Conservation (phyloP, 1,140 invertebrate genomes). For the Semibalanus balanoides region DNA sequence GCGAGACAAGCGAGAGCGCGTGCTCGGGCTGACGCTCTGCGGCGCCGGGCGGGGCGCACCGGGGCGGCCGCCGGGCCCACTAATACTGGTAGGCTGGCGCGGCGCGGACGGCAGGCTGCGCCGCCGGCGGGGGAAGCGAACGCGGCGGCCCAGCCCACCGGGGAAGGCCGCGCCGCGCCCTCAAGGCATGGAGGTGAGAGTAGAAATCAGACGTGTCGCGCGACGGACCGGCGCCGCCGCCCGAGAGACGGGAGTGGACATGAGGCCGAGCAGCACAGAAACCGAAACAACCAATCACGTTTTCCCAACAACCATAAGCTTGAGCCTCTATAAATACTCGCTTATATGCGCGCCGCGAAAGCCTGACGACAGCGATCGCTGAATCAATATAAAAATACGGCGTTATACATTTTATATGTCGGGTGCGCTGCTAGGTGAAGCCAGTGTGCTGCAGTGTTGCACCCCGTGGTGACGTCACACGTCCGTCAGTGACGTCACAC, state of each 20-base stretch:
- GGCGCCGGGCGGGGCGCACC: too few species aligned
- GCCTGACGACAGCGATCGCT: neutral
- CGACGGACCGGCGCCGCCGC: too few species aligned
- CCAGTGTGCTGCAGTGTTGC: neutral
- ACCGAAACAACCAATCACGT: neutral
- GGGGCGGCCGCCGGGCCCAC: too few species aligned
- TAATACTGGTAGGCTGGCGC: neutral
- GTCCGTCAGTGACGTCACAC: constrained; percentile 44
- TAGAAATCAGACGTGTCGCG: neutral
- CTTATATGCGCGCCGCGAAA: neutral
- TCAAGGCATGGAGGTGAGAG: neutral
- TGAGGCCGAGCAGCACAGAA: neutral
- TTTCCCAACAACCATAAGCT: neutral
- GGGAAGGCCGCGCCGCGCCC: neutral
- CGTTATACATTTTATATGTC: neutral
- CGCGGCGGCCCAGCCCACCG: too few species aligned
- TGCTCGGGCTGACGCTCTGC: too few species aligned
- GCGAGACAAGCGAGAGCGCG: neutral
- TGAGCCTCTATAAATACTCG: neutral
- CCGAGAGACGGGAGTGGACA: neutral
- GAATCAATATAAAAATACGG: constrained; percentile 2
- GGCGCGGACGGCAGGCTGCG: too few species aligned
- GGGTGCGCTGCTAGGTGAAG: neutral
- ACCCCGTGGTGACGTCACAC: too few species aligned
- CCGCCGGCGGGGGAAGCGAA: neutral